These are phyloP conservation scores for Philonicus albiceps DNA, from an alignment of 2,888 invertebrate genomes.

Conservation along the genomic window DNA sequence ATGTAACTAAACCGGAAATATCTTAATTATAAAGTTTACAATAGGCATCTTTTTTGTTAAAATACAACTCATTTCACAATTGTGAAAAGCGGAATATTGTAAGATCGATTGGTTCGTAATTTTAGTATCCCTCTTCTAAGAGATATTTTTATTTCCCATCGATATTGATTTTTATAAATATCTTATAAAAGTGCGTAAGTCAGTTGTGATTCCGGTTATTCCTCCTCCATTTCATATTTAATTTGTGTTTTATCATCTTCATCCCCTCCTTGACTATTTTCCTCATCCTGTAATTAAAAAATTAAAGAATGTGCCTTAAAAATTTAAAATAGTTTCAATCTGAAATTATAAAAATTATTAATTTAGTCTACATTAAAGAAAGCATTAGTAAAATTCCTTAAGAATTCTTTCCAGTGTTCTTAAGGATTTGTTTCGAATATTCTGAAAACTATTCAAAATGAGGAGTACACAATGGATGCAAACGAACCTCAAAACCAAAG, in stretches of 20 bases:
- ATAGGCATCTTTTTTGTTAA: background rate
- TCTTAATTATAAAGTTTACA: background rate
- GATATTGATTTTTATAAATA: background rate
- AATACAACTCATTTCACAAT: background rate
- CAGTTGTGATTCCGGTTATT: background rate
- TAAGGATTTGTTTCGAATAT: no score
- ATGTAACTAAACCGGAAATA: background rate
- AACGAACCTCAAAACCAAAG: conserved; percentile 81
- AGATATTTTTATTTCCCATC: background rate
- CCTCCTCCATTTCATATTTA: background rate
- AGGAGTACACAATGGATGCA: background rate
- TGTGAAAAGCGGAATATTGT: background rate
- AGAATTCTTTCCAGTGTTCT: no score
- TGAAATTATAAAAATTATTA: no score
- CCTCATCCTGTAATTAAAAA: background rate
- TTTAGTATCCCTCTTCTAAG: background rate
- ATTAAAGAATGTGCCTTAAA: background rate
- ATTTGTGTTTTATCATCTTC: background rate
- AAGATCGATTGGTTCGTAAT: background rate
- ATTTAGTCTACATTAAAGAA: no score
- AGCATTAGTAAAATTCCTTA: no score
- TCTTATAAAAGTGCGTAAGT: background rate
- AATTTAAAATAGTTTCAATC: background rate
- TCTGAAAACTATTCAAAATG: no score
- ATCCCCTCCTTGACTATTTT: background rate